Evolutionary conservation across 2,888 invertebrate genomes (phyloP).

Genomic region (Drosophila robusta): DNA sequence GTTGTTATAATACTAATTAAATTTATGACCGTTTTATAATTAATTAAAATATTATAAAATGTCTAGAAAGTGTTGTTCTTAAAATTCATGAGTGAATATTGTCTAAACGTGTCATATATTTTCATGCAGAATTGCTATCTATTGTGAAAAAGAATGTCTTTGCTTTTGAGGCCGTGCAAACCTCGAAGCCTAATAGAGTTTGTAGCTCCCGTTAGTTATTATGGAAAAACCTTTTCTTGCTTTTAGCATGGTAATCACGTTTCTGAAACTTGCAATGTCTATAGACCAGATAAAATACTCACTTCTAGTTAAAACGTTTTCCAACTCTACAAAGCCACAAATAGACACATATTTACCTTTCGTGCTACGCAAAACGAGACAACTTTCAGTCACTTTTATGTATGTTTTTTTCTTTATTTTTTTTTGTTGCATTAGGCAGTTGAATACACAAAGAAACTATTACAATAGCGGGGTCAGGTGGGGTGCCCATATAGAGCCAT

Average conservation of each 20-base stretch:
- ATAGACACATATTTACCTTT: constrained; percentile 41
- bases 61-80: too few species aligned
- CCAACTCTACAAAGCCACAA: constrained; percentile 20
- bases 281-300: constrained; percentile 9
- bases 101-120: too few species aligned
- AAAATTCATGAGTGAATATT: too few species aligned
- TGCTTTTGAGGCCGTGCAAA: too few species aligned
- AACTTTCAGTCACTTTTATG: constrained; percentile 32
- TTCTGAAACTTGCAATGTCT: constrained; percentile 5
- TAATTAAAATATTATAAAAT: not conserved
- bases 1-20: not conserved
- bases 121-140: not conserved
- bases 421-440: constrained; percentile 21
- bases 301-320: constrained; percentile 43
- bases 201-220: not conserved
- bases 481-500: not conserved
- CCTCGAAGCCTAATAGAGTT: not conserved
- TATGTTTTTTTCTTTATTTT: constrained; percentile 6
- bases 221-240: not conserved
- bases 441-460: constrained; percentile 44
- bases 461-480: constrained; percentile 6
- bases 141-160: not conserved
- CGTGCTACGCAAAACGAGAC: constrained; percentile 22
- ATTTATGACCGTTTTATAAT: not conserved
- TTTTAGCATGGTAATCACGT: constrained; percentile 12